These are phyloP conservation scores for Sakesphorus luctuosus DNA, from an alignment of 2,113 vertebrate genomes.

Conservation along the genomic window DNA sequence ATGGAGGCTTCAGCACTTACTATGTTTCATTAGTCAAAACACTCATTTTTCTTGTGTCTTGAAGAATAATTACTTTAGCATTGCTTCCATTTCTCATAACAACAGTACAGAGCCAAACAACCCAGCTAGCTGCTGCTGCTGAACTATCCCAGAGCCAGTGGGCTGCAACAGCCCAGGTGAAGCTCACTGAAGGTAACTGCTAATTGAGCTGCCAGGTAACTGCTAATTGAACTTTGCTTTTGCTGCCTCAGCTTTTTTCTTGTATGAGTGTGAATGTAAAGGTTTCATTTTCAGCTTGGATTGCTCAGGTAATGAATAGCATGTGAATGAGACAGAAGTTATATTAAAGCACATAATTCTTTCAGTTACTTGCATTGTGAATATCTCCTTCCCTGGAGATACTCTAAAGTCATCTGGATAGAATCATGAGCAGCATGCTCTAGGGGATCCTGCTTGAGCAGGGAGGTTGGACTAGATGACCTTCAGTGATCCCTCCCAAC, in stretches of 20 bases:
- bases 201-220: slow-evolving; percentile 27
- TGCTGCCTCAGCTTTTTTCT: not conserved
- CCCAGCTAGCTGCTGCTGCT: not conserved
- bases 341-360: not conserved
- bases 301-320: not conserved
- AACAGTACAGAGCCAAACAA: not conserved
- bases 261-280: not conserved
- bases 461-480: not conserved
- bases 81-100: slow-evolving; percentile 46
- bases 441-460: not conserved
- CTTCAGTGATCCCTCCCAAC: not conserved
- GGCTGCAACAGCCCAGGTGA: not conserved
- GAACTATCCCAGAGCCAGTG: not conserved
- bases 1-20: slow-evolving; percentile 58
- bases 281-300: not conserved
- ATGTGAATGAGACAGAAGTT: not conserved
- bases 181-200: not conserved
- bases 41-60: slow-evolving; percentile 57
- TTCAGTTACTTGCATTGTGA: not conserved
- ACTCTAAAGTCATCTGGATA: not conserved
- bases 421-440: not conserved
- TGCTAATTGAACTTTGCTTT: slow-evolving; percentile 8
- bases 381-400: not conserved
- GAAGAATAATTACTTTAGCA: slow-evolving; percentile 48
- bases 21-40: slow-evolving; percentile 75